Conservation (phyloP, 2,888 invertebrate species). For the Tetropium fuscum region DNA sequence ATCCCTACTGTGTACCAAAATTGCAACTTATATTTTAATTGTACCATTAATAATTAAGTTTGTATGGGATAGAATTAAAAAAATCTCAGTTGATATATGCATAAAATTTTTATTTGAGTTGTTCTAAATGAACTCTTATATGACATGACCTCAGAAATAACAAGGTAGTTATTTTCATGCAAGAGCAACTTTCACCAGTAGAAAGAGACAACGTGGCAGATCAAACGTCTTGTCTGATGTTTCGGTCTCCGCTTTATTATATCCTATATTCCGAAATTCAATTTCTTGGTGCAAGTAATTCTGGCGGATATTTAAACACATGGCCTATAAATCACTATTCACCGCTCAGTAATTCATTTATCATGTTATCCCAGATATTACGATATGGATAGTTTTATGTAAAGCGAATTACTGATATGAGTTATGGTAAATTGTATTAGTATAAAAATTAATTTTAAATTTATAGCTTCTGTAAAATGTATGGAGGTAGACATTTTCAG, state of each 20-base stretch:
- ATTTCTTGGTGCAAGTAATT: constrained; percentile 43
- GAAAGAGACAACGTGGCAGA: constrained; percentile 1
- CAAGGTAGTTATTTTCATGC: constrained; percentile 25
- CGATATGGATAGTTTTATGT: constrained; percentile 32
- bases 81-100: neutral
- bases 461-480: constrained; percentile 22
- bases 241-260: constrained; percentile 1
- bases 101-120: constrained; percentile 1
- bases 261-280: constrained; percentile 36
- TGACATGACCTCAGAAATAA: constrained; percentile 2
- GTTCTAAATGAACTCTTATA: neutral
- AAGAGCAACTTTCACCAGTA: constrained; percentile 6
- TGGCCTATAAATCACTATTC: constrained; percentile 30
- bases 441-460: constrained; percentile 23
- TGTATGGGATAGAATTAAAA: too few species aligned
- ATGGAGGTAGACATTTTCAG: neutral
- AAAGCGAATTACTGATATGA: constrained; percentile 32
- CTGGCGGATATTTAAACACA: constrained; percentile 28
- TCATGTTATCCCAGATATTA: constrained; percentile 35
- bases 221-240: neutral
- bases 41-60: too few species aligned
- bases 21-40: neutral
- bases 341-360: constrained; percentile 29
- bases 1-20: too few species aligned
- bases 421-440: constrained; percentile 28